A percentile compares a stretch with the other conserved stretches of the same genome.
These are phyloP conservation scores for Trichogramma pretiosum DNA, from an alignment of 1,140 invertebrate genomes.

Conservation along the genomic window DNA sequence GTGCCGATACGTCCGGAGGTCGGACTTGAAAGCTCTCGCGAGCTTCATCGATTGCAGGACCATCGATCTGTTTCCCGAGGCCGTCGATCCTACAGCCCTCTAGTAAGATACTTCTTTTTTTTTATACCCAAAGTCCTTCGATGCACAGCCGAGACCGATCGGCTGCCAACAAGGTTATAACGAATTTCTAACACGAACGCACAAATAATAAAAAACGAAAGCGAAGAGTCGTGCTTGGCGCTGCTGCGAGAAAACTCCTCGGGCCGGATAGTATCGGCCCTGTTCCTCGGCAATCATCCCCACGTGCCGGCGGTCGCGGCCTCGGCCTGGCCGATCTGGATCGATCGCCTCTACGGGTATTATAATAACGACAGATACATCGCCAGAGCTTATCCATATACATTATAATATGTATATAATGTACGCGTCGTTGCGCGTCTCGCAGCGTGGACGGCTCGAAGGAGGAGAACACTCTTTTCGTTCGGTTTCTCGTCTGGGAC, in stretches of 20 bases:
- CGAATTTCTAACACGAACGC: background rate
- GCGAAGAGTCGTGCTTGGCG: conserved; percentile 38
- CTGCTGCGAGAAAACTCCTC: conserved; percentile 39
- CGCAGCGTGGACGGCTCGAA: conserved; percentile 32
- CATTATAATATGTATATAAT: too few species aligned
- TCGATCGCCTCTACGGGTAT: conserved; percentile 47
- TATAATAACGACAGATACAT: too few species aligned
- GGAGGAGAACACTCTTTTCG: conserved; percentile 46
- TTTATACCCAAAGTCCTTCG: too few species aligned
- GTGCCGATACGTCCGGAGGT: too few species aligned
- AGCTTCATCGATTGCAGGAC: background rate
- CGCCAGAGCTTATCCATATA: too few species aligned
- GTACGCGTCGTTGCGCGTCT: background rate
- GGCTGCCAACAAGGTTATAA: background rate
- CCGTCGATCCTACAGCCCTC: background rate
- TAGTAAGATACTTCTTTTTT: conserved; percentile 4
- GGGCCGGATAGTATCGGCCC: conserved; percentile 39
- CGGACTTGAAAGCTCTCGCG: background rate
- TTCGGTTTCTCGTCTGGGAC: conserved; percentile 49
- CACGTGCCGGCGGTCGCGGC: conserved; percentile 43
- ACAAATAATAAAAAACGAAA: conserved; percentile 18
- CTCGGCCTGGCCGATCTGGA: conserved; percentile 46
- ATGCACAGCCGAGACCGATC: too few species aligned
- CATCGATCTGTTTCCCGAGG: background rate
- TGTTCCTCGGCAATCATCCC: conserved; percentile 47